Percentiles rank a stretch among this genome's conserved stretches.
Evolutionary conservation across 2,888 invertebrate genomes (phyloP).

Genomic region (Ormyrus thymus): DNA sequence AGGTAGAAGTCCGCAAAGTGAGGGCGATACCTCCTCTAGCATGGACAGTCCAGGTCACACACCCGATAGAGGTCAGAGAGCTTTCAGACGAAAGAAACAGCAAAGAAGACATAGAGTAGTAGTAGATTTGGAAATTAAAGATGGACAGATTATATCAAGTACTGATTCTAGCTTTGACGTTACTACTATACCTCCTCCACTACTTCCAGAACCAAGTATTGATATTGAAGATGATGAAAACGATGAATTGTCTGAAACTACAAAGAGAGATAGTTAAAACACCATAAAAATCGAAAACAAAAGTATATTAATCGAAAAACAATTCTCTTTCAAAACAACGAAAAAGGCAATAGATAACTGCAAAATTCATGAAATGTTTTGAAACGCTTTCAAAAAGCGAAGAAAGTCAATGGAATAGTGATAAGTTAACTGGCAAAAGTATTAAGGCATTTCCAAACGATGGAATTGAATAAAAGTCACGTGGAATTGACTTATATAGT

Average conservation of each 20-base stretch:
- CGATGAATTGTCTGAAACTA: constrained; percentile 63
- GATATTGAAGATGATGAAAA: constrained; percentile 78
- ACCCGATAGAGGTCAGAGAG: constrained; percentile 69
- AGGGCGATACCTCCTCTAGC: constrained; percentile 74
- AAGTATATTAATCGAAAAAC: not conserved
- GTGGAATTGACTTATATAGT: constrained; percentile 49
- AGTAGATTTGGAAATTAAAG: constrained; percentile 73
- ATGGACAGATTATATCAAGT: constrained; percentile 74
- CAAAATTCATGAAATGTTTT: constrained; percentile 14
- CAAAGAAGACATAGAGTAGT: constrained; percentile 72
- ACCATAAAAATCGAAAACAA: not conserved
- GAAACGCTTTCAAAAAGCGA: constrained; percentile 20
- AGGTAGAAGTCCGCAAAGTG: constrained; percentile 72
- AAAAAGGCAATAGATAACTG: constrained; percentile 26
- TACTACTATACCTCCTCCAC: constrained; percentile 85
- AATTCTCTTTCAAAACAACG: constrained; percentile 43
- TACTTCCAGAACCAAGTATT: constrained; percentile 81
- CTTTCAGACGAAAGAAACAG: constrained; percentile 71
- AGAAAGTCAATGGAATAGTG: constrained; percentile 47
- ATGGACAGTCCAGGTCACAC: constrained; percentile 74
- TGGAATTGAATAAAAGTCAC: constrained; percentile 51
- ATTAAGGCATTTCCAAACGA: constrained; percentile 36
- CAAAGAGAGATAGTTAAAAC: constrained; percentile 37
- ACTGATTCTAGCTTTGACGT: constrained; percentile 86
- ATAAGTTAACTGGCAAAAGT: constrained; percentile 30